Evolutionary conservation across 2,888 invertebrate species (phyloP).

Genomic region (Sinopyrophorus schimmeli): DNA sequence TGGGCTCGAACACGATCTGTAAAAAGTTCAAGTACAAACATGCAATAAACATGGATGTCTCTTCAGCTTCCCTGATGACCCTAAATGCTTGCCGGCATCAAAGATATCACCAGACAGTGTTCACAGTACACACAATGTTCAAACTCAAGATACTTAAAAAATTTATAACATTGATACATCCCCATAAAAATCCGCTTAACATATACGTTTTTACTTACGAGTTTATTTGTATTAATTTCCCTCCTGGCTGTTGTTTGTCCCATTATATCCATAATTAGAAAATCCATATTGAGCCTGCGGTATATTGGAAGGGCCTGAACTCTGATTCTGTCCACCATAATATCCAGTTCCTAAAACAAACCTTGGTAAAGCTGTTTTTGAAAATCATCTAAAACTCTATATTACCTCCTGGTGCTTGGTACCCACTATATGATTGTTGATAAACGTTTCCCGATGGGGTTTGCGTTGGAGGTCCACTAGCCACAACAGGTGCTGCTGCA

Average conservation of each 20-base stretch:
- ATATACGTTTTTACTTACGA: constrained; percentile 29
- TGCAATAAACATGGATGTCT: constrained; percentile 13
- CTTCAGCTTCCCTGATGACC: constrained; percentile 12
- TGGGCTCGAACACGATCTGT: constrained; percentile 21
- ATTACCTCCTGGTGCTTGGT: constrained; percentile 52
- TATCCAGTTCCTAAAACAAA: constrained; percentile 43
- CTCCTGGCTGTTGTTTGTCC: constrained; percentile 28
- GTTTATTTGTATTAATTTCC: constrained; percentile 29
- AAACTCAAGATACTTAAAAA: too few species aligned
- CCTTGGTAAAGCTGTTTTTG: background rate
- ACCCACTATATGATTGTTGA: constrained; percentile 48
- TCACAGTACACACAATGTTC: constrained; percentile 26
- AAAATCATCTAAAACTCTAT: too few species aligned
- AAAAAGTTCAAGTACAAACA: constrained; percentile 19
- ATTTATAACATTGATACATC: too few species aligned
- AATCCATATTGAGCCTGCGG: constrained; percentile 55
- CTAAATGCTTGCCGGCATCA: constrained; percentile 23
- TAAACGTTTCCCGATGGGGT: constrained; percentile 38
- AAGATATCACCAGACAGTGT: constrained; percentile 30
- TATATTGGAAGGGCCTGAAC: constrained; percentile 46
- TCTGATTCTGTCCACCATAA: constrained; percentile 50
- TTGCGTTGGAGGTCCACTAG: constrained; percentile 38
- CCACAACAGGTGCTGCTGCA: constrained; percentile 39
- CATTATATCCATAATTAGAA: constrained; percentile 55
- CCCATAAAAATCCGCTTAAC: too few species aligned